A percentile compares a stretch with the other conserved stretches of the same genome.
Evolutionary conservation across 2,113 vertebrate species (phyloP).

Genomic region (Sphyrna mokarran): DNA sequence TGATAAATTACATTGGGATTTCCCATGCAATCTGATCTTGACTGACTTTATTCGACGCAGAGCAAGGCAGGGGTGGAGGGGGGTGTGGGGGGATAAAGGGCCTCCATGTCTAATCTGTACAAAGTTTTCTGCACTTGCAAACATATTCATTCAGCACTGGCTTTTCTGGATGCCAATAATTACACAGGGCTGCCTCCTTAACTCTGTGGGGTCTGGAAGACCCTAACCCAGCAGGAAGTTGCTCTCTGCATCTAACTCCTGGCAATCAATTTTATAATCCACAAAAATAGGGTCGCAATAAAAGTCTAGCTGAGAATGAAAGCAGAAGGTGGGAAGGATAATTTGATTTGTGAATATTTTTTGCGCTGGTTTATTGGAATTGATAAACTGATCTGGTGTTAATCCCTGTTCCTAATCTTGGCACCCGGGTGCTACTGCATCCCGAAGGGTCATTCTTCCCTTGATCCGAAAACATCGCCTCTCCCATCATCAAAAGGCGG

Average conservation of each 20-base stretch:
- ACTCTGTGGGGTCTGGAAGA: neutral
- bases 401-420: neutral
- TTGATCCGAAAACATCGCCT: neutral
- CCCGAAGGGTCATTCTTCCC: neutral
- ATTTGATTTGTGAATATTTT: neutral
- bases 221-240: neutral
- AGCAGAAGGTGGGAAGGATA: neutral
- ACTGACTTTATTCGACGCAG: neutral
- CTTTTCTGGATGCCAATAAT: neutral
- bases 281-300: neutral
- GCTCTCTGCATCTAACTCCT: neutral
- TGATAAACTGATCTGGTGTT: neutral
- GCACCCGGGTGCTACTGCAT: neutral
- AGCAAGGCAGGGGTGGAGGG: too few relatives aligned
- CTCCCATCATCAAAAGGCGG: neutral
- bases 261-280: neutral
- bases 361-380: neutral
- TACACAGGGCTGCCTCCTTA: neutral
- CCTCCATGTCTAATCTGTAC: neutral
- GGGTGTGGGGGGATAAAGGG: neutral
- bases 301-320: neutral
- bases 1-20: neutral
- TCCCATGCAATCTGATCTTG: neutral
- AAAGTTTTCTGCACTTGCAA: slow-evolving; percentile 9
- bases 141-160: neutral